Evolutionary conservation across 2,797 vertebrate species (phyloP), one percentile per base, ranked within the genome.

Genomic region (Myotis planiceps): DNA sequence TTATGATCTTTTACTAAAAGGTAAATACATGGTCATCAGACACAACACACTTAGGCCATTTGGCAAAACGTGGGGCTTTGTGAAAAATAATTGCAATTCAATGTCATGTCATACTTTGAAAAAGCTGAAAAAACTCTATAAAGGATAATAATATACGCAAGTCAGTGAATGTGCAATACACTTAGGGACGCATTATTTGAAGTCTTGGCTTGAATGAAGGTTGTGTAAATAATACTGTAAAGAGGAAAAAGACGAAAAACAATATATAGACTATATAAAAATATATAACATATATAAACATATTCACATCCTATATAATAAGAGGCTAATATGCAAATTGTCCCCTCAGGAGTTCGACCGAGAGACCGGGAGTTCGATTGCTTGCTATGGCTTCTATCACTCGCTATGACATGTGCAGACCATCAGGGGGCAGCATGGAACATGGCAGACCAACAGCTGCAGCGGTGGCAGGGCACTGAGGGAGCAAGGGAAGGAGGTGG

Each of bases 1-100:
- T 63, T 55, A 39, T 74, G 78, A 94, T 68, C 1, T 37, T 58
- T 65, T 63, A 85, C 12, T 88, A 37, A 96, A 93, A 79, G 84
- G 34, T 69, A 84, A 92, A 15, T 8, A 27, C 16, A 55, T 2
- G n/a, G 15, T 80, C 18, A 84, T 85, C 58, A 72, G 49, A 94
- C 58, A 74, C 27, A 94, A 92, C 14, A 92, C 18, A 79, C 16
- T 21, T 49, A 71, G 29, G 9, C 1, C 29, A 84, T 21, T 5
- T 84, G 29, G 53, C 37, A 86, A 82, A 55, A 60, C 49, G 27
- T 71, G 63, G 49, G 86, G 39, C 6, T 74, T 45, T 32, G 42
- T 49, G 37, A 51, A 88, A 75, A 96, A 45, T 45, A 74, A 75
- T 9, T 9, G 12, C 19, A 79, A 81, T 74, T 75, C 15, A 72